Conservation (phyloP, 2,797 vertebrate species). For the Brachymystax lenok region DNA sequence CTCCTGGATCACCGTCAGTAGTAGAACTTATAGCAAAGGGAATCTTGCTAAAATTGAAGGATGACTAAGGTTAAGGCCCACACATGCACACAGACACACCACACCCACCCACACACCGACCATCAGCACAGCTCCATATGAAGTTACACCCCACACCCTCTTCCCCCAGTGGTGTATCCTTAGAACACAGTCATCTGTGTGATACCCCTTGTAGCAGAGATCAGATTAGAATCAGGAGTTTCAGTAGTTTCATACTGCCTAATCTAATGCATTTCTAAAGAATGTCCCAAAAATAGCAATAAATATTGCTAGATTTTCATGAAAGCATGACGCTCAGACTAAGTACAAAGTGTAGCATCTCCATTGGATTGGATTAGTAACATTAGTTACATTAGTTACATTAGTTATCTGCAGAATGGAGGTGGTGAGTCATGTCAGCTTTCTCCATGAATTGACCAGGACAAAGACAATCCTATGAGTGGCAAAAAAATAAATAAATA, state of each 20-base stretch:
- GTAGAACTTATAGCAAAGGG: not conserved
- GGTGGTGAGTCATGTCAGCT: constrained; percentile 67
- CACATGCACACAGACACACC: not conserved
- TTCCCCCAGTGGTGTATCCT: not conserved
- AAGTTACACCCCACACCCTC: not conserved
- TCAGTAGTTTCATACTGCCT: not conserved
- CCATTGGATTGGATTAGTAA: not conserved
- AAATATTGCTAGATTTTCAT: not conserved
- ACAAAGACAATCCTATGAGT: constrained; percentile 62
- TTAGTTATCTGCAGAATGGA: constrained; percentile 38
- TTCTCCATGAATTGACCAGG: constrained; percentile 69
- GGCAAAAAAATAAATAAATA: constrained; percentile 6
- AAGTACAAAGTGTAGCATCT: not conserved
- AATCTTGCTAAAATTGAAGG: not conserved
- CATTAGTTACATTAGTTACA: not conserved
- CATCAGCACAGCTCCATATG: constrained; percentile 16
- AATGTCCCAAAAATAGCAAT: not conserved
- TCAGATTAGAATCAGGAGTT: not conserved
- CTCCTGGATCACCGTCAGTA: not conserved
- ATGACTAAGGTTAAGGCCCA: not conserved
- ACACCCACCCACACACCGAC: constrained; percentile 28
- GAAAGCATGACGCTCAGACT: not conserved
- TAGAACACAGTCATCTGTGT: too few species aligned
- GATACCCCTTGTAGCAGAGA: not conserved
- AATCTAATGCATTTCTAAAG: not conserved